A percentile compares a stretch with the other conserved stretches of the same genome.
phyloP scores from a whole-genome alignment of 2,797 vertebrate species.

The Lagorchestes hirsutus region DNA sequence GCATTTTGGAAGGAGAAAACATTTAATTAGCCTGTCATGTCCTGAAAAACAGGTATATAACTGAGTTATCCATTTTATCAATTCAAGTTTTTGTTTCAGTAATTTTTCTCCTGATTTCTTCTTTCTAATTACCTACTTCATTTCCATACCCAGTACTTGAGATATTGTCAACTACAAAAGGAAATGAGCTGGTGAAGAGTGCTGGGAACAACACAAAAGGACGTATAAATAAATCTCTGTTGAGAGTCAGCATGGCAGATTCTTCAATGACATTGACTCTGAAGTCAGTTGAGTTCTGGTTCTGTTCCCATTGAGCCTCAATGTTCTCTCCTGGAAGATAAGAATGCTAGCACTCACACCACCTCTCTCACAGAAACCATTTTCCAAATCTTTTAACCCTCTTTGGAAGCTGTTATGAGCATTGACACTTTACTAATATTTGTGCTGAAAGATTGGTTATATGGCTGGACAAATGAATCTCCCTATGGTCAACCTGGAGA shows the following conservation, averaged over 20 bases:
- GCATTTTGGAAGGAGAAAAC: background rate
- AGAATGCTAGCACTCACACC: background rate
- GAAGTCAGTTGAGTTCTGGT: background rate
- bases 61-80: background rate
- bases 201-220: conserved; percentile 5
- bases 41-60: background rate
- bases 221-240: background rate
- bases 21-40: background rate
- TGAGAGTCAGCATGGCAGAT: background rate
- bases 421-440: background rate
- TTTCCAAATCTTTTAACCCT: background rate
- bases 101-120: background rate
- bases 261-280: background rate
- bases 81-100: background rate
- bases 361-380: background rate
- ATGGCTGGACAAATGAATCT: background rate
- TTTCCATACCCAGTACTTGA: background rate
- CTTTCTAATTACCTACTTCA: conserved; percentile 37
- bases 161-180: background rate
- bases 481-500: background rate
- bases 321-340: conserved; percentile 28
- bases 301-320: background rate
- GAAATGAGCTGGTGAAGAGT: conserved; percentile 1
- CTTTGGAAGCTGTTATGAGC: background rate
- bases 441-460: background rate